A percentile compares a stretch with the other conserved stretches of the same genome.
Evolutionary conservation across 2,888 invertebrate genomes (phyloP).

Genomic region (Amphipoea oculea): DNA sequence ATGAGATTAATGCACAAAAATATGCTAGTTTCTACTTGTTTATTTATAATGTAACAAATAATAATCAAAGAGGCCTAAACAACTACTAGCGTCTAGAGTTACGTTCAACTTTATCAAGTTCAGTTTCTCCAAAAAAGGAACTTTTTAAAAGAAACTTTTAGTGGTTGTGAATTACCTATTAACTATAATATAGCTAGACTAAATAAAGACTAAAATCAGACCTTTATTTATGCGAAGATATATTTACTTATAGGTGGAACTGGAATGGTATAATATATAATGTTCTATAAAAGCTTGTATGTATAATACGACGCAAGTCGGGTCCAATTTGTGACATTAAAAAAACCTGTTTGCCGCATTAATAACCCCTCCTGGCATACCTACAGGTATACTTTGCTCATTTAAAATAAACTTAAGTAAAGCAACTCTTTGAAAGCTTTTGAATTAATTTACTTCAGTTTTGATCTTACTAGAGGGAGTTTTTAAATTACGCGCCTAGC

Average conservation of each 20-base stretch:
- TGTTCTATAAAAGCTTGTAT: not conserved
- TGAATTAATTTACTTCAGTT: not conserved
- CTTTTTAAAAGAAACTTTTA: not conserved
- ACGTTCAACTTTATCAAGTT: not conserved
- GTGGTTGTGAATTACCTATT: not conserved
- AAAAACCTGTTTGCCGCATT: slow-evolving; percentile 8
- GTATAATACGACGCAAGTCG: not conserved
- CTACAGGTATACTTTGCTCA: not conserved
- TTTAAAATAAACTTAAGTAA: not conserved
- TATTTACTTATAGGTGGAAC: no score
- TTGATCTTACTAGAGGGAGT: no score
- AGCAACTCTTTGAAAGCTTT: not conserved
- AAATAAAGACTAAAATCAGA: not conserved
- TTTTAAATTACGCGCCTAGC: slow-evolving; percentile 24
- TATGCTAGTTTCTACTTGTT: not conserved
- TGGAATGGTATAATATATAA: not conserved
- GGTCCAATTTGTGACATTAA: not conserved
- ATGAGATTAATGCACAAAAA: not conserved
- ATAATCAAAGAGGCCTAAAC: not conserved
- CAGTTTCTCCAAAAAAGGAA: not conserved
- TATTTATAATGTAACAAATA: not conserved
- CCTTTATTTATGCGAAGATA: not conserved
- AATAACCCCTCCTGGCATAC: not conserved
- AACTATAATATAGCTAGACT: not conserved
- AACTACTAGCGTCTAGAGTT: not conserved